Evolutionary conservation across 2,888 invertebrate genomes (phyloP).

Genomic region (Polylopha cassiicola): DNA sequence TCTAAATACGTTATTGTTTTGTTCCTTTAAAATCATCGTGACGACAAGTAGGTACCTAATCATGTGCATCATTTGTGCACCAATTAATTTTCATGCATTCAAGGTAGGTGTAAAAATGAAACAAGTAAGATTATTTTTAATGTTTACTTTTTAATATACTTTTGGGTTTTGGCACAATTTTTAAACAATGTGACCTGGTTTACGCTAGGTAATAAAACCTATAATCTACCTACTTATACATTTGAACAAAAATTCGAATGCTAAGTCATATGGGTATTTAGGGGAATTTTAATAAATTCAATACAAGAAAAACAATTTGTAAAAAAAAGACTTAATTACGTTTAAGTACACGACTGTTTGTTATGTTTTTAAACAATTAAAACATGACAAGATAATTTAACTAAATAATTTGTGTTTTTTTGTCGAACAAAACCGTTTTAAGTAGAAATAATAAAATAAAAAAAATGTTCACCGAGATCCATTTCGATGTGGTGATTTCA

Average conservation of each 20-base stretch:
- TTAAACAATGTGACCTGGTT: slow-evolving; percentile 75
- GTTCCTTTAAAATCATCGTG: too few relatives aligned
- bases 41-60: too few relatives aligned
- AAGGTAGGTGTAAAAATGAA: slow-evolving; percentile 38
- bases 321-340: slow-evolving; percentile 34
- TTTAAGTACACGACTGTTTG: slow-evolving; percentile 29
- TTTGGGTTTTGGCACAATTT: slow-evolving; percentile 77
- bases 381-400: slow-evolving; percentile 38
- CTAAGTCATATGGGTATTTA: slow-evolving; percentile 35
- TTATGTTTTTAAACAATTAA: slow-evolving; percentile 26
- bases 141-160: slow-evolving; percentile 74
- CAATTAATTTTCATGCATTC: slow-evolving; percentile 27
- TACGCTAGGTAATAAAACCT: slow-evolving; percentile 71
- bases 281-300: slow-evolving; percentile 29
- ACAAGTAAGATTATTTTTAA: slow-evolving; percentile 47
- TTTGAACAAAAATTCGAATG: slow-evolving; percentile 53
- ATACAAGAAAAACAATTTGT: slow-evolving; percentile 33
- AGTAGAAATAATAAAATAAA: slow-evolving; percentile 48
- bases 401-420: slow-evolving; percentile 21
- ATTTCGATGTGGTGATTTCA: slow-evolving; percentile 24
- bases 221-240: slow-evolving; percentile 65
- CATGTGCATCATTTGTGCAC: slow-evolving; percentile 18
- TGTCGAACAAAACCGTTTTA: slow-evolving; percentile 32
- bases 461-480: slow-evolving; percentile 57
- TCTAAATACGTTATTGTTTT: too few relatives aligned